A percentile compares a stretch with the other conserved stretches of the same genome.
phyloP scores from a whole-genome alignment of 2,113 vertebrate genomes.

The Ranitomeya variabilis region DNA sequence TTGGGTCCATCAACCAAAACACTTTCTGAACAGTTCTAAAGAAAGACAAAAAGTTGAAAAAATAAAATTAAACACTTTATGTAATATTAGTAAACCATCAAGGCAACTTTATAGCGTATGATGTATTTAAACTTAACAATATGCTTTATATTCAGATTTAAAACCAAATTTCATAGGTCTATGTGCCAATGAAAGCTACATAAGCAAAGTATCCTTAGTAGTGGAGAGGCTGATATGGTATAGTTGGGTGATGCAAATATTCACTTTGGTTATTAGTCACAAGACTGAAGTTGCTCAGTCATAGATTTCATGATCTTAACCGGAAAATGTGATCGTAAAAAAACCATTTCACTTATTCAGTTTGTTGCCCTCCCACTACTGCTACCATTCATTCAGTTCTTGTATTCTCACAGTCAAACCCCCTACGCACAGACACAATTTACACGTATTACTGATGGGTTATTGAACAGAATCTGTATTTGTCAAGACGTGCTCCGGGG shows the following conservation, averaged over 20 bases:
- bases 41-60: slow-evolving; percentile 53
- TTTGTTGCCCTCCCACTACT: neutral
- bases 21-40: slow-evolving; percentile 85
- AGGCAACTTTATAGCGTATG: neutral
- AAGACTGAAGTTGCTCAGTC: neutral
- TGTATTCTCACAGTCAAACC: neutral
- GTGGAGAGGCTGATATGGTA: neutral
- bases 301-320: neutral
- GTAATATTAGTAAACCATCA: neutral
- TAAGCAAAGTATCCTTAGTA: neutral
- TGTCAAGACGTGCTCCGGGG: neutral
- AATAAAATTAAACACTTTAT: neutral
- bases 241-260: neutral
- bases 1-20: slow-evolving; percentile 93
- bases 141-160: neutral
- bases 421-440: neutral
- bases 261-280: slow-evolving; percentile 2
- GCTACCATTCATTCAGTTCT: neutral
- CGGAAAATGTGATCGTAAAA: neutral
- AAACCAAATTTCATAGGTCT: neutral
- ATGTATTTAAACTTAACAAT: too few species aligned
- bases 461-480: neutral
- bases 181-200: neutral
- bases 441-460: neutral
- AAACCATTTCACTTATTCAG: neutral